These are phyloP conservation scores for Caenorhabditis sp. DNA, from an alignment of 2,888 invertebrate genomes.

Conservation along the genomic window DNA sequence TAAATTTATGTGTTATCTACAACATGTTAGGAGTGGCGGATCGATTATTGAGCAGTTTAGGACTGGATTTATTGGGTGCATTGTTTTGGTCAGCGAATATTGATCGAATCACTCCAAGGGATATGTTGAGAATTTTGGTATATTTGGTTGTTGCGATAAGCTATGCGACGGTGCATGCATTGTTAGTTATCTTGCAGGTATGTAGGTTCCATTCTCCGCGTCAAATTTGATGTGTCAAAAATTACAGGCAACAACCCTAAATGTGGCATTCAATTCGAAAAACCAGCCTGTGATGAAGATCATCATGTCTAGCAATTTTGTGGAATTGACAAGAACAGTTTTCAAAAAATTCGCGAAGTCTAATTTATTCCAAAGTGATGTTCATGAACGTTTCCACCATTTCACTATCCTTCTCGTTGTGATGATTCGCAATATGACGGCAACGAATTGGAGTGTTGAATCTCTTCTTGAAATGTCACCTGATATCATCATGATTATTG, in stretches of 20 bases:
- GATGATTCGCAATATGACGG: conserved; percentile 95
- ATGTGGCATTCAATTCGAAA: conserved; percentile 98
- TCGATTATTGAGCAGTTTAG: conserved; percentile 89
- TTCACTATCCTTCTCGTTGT: conserved; percentile 90
- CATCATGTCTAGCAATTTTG: conserved; percentile 99
- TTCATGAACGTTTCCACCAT: conserved; percentile 92
- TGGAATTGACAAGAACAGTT: conserved; percentile 93
- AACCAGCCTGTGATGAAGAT: conserved; percentile 96
- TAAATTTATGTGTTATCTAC: conserved; percentile 98
- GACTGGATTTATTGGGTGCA: conserved; percentile 90
- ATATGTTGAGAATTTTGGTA: conserved; percentile 77
- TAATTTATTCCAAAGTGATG: conserved; percentile 90
- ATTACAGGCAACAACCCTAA: conserved; percentile 94
- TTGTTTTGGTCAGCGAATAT: conserved; percentile 94
- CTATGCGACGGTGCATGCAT: conserved; percentile 81
- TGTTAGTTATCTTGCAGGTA: conserved; percentile 80
- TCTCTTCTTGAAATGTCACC: conserved; percentile 67
- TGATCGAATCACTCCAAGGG: conserved; percentile 78
- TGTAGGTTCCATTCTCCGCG: neutral
- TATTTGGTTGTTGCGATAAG: conserved; percentile 89
- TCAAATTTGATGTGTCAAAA: no score
- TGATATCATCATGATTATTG: conserved; percentile 78
- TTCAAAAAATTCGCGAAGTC: conserved; percentile 99
- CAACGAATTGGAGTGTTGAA: conserved; percentile 88
- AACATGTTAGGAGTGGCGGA: conserved; percentile 97